Evolutionary conservation across 2,888 invertebrate species (phyloP).

Genomic region (Chrysolina haemoptera): DNA sequence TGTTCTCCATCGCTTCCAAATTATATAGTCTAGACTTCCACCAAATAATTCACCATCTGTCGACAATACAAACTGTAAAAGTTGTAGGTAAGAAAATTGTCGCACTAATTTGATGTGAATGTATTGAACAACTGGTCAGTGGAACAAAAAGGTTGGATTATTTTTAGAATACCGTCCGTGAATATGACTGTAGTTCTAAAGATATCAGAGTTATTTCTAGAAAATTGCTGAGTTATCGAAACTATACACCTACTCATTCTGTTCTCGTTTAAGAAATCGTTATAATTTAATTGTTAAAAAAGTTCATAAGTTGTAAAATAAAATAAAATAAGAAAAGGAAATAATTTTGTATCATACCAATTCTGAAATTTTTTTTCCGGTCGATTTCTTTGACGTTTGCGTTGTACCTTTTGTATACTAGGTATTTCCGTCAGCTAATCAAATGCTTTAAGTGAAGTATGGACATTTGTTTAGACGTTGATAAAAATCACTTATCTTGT

Average conservation of each 20-base stretch:
- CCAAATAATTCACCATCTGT: conserved; percentile 36
- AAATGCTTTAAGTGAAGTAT: too few relatives aligned
- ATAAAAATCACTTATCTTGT: too few relatives aligned
- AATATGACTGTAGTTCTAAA: conserved; percentile 53
- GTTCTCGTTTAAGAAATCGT: background rate
- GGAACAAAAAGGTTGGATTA: conserved; percentile 51
- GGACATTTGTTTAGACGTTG: too few relatives aligned
- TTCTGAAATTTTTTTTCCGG: background rate
- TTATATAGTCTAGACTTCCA: background rate
- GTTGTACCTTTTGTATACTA: too few relatives aligned
- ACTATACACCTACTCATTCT: conserved; percentile 29
- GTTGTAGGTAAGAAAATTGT: conserved; percentile 25
- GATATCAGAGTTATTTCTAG: conserved; percentile 52
- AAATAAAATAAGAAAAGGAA: too few relatives aligned
- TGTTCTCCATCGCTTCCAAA: conserved; percentile 50
- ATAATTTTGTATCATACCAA: background rate
- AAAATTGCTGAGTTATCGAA: conserved; percentile 45
- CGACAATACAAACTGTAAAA: conserved; percentile 23
- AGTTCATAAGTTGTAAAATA: too few relatives aligned
- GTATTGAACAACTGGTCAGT: conserved; percentile 49
- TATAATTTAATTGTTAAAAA: too few relatives aligned
- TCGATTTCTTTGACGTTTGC: too few relatives aligned
- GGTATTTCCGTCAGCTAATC: too few relatives aligned
- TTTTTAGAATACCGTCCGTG: conserved; percentile 50
- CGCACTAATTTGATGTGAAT: conserved; percentile 47